Evolutionary conservation across 2,888 invertebrate genomes (phyloP).

Genomic region (Eudasyphora cyanicolor): DNA sequence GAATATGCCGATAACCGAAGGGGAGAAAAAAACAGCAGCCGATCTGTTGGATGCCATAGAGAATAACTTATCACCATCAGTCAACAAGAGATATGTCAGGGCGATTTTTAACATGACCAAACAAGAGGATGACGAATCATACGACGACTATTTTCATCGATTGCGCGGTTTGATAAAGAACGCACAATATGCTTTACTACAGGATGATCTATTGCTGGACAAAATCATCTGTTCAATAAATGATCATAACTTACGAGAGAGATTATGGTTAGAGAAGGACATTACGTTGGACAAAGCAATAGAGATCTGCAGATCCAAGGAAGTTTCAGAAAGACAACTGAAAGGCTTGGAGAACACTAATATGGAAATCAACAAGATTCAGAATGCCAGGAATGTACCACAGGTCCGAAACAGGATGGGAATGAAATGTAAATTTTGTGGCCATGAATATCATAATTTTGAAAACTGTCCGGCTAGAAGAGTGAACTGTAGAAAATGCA

Average conservation of each 20-base stretch:
- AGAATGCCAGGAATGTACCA: background rate
- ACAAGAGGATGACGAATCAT: background rate
- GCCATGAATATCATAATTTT: conserved; percentile 29
- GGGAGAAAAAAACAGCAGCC: background rate
- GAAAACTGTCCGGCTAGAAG: too few relatives aligned
- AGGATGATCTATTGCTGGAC: too few relatives aligned
- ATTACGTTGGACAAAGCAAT: too few relatives aligned
- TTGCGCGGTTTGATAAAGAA: too few relatives aligned
- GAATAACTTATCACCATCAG: background rate
- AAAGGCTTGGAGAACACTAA: background rate
- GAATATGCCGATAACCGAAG: conserved; percentile 30
- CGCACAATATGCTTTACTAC: too few relatives aligned
- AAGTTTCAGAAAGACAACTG: conserved; percentile 26
- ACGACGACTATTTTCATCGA: too few relatives aligned
- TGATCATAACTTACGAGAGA: too few relatives aligned
- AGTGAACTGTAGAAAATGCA: conserved; percentile 30
- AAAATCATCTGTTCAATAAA: too few relatives aligned
- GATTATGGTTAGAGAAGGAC: background rate
- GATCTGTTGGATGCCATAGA: conserved; percentile 17
- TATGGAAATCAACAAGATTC: background rate
- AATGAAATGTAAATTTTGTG: conserved; percentile 36
- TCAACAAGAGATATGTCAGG: conserved; percentile 27
- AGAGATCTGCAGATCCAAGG: conserved; percentile 8
- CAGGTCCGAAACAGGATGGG: background rate
- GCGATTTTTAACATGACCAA: conserved; percentile 29